These are phyloP conservation scores for Pogonocichla stellata DNA, from an alignment of 2,113 vertebrate species.

Conservation along the genomic window DNA sequence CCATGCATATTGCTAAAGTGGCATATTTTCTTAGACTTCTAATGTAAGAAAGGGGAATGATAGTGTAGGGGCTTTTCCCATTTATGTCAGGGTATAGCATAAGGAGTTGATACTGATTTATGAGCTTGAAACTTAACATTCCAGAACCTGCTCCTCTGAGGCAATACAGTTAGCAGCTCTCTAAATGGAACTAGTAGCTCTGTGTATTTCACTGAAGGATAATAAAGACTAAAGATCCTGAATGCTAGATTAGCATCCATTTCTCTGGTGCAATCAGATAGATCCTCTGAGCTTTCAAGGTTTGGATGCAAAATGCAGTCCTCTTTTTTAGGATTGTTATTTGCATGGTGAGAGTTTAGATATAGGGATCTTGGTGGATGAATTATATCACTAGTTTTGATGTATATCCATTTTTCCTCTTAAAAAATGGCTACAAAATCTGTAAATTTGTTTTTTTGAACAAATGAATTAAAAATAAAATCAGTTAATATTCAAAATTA, in stretches of 20 bases:
- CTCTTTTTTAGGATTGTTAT: background rate
- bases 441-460: background rate
- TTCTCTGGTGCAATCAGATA: background rate
- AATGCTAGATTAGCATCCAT: background rate
- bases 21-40: background rate
- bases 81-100: background rate
- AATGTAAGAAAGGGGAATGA: background rate
- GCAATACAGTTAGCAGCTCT: background rate
- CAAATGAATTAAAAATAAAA: background rate
- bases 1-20: background rate
- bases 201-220: background rate
- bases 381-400: background rate
- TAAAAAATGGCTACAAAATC: background rate
- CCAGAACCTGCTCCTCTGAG: slow-evolving; percentile 4
- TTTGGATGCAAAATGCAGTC: background rate
- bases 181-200: background rate
- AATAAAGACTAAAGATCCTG: background rate
- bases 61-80: background rate
- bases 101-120: slow-evolving; percentile 25
- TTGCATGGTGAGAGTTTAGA: background rate
- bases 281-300: background rate
- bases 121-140: background rate
- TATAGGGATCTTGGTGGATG: background rate
- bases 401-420: background rate
- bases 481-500: background rate